phyloP scores from a whole-genome alignment of 1,140 invertebrate species.

The Drusus annulatus region DNA sequence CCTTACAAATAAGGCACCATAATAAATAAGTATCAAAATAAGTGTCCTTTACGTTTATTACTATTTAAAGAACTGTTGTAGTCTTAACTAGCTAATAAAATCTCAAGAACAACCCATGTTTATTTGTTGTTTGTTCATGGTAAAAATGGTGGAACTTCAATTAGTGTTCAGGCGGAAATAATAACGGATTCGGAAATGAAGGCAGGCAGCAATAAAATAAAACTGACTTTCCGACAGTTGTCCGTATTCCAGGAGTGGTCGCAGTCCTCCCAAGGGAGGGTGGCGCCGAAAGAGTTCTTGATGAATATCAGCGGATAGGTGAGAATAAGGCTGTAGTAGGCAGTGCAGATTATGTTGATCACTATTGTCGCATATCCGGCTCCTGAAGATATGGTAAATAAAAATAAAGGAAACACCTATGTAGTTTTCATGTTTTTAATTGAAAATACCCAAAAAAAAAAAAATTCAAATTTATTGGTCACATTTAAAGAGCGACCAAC shows the following conservation, averaged over 20 bases:
- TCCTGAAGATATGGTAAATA: conserved; percentile 72
- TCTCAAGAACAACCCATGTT: too few relatives aligned
- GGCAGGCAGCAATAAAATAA: not conserved
- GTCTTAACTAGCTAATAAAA: too few relatives aligned
- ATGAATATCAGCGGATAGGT: conserved; percentile 92
- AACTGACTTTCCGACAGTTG: conserved; percentile 75
- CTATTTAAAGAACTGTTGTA: too few relatives aligned
- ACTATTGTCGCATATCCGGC: conserved; percentile 87
- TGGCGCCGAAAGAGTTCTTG: conserved; percentile 77
- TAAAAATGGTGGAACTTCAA: too few relatives aligned
- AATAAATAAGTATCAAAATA: too few relatives aligned
- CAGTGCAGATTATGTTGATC: conserved; percentile 90
- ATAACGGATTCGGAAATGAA: not conserved
- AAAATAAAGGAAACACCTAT: too few relatives aligned
- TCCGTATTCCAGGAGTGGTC: conserved; percentile 91
- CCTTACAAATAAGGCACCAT: too few relatives aligned
- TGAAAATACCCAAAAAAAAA: too few relatives aligned
- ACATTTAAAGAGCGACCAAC: too few relatives aligned
- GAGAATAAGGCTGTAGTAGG: conserved; percentile 95
- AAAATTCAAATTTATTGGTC: too few relatives aligned
- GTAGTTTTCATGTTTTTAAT: not conserved
- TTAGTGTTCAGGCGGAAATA: not conserved
- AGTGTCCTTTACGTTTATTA: too few relatives aligned
- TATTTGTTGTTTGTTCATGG: too few relatives aligned
- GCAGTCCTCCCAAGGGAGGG: conserved; percentile 90